Evolutionary conservation across 2,888 invertebrate genomes (phyloP), one percentile per base, ranked within the genome.

Genomic region (Synergus laeviventris): DNA sequence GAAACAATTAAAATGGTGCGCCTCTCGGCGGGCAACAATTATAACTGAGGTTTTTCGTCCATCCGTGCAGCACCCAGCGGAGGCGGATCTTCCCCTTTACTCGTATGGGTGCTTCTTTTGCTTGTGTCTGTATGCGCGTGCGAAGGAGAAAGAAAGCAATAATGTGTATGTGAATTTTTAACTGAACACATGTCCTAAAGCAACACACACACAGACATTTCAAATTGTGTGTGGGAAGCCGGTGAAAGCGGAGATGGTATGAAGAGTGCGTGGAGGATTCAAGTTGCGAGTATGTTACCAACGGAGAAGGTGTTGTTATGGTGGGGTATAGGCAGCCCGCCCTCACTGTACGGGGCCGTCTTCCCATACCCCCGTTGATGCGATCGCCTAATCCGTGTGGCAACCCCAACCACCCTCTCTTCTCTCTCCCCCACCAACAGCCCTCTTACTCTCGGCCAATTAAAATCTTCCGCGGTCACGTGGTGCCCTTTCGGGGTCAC

Each of bases 41-140:
- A 91, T 90, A 90, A 91, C 91, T 91, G 91, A 91, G 90, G 89
- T 89, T 91, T 90, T 90, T 90, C 87, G 90, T 84, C 81, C 84
- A 86, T 81, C 82, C 83, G 81, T 82, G 81, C 78, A 66, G 79
- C 83, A 81, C 78, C 73, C 82, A 83, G 86, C 84, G 90, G 87
- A 89, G 90, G 90, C 90, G 90, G 89, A 87, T 87, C 90, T 85
- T 70, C 73, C 70, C 59, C 81, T 66, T 56, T 77, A 64, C 61
- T 77, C 61, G 74, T 36, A 77, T 78, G 74, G 70, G 74, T 74
- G 24, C 75, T 77, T 66, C 78, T 74, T 59, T 54, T 62, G 62
- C 73, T 56, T 66, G 31, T 66, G 77, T 77, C 78, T 73, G 76
- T 70, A 60, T 79, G 74, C 76, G 74, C 76, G 78, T 78, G 74